Conservation (phyloP, 2,797 vertebrate genomes). For the Sternarchorhynchus goeldii region DNA sequence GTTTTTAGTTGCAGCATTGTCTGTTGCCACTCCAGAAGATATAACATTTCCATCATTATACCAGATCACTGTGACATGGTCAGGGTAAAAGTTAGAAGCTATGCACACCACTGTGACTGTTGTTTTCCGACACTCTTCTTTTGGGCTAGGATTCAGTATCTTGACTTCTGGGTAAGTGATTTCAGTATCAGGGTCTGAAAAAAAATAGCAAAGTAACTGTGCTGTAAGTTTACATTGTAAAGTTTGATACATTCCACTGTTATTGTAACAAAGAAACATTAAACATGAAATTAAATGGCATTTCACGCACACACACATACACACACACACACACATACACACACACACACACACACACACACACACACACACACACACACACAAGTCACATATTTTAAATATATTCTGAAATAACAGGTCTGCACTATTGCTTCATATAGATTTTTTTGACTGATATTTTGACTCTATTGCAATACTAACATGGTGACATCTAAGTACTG, state of each 20-base stretch:
- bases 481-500: no score
- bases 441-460: no score
- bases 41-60: rapidly evolving
- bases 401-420: no score
- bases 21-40: conserved; percentile 42
- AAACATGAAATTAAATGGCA: no score
- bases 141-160: conserved; percentile 31
- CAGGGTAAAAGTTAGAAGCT: conserved; percentile 68
- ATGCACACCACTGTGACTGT: conserved; percentile 68
- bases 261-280: neutral
- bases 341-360: no score
- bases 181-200: rapidly evolving
- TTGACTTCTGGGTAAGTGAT: neutral
- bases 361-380: neutral
- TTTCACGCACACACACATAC: no score
- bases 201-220: conserved; percentile 8
- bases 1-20: conserved; percentile 20
- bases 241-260: neutral
- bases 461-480: no score
- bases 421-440: no score
- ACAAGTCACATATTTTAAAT: no score
- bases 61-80: conserved; percentile 68
- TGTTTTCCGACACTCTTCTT: conserved; percentile 37
- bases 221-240: neutral
- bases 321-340: neutral